phyloP scores from a whole-genome alignment of 2,888 invertebrate species.

The Eilema depressum region DNA sequence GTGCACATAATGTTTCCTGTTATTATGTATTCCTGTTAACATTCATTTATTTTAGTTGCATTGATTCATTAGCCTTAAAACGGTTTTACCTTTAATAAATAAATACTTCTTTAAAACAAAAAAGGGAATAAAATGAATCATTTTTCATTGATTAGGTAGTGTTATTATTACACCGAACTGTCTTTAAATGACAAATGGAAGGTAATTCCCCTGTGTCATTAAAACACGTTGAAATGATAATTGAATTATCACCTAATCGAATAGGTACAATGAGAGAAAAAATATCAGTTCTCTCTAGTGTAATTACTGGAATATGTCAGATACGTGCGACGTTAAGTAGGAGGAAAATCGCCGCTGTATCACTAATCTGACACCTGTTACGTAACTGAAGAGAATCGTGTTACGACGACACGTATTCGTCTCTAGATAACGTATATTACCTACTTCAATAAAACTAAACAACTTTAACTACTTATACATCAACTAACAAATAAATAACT shows the following conservation, averaged over 20 bases:
- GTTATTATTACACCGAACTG: neutral
- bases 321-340: conserved; percentile 40
- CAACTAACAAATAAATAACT: no score
- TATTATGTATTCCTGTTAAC: no score
- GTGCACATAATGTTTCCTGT: no score
- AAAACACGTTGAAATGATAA: conserved; percentile 42
- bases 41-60: neutral
- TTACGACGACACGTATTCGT: conserved; percentile 27
- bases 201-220: neutral
- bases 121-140: neutral
- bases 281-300: conserved; percentile 28
- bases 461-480: no score
- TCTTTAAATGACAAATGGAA: neutral
- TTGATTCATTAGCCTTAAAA: neutral
- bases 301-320: conserved; percentile 41
- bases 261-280: conserved; percentile 48
- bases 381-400: conserved; percentile 33
- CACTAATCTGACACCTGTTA: conserved; percentile 31
- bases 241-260: conserved; percentile 55
- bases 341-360: conserved; percentile 45
- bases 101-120: neutral
- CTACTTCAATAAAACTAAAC: conserved; percentile 15
- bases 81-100: no score
- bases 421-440: conserved; percentile 17
- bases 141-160: no score